These are phyloP conservation scores for Zoanthus sociatus DNA, from an alignment of 92 coral and sea anemone species.

Conservation along the genomic window DNA sequence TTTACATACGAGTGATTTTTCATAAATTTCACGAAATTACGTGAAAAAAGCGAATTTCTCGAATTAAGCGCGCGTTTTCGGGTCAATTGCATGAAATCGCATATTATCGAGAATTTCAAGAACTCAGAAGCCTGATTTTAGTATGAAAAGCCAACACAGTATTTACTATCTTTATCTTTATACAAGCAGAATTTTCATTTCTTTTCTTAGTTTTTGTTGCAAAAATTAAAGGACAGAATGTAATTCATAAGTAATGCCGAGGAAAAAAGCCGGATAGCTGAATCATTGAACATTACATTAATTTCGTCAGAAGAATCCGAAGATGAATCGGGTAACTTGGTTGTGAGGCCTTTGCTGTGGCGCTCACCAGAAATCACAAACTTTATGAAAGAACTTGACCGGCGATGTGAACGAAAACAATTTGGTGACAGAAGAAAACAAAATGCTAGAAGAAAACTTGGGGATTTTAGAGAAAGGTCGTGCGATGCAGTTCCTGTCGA, in stretches of 20 bases:
- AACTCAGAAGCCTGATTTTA: no score
- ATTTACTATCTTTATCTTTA: no score
- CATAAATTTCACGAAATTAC: no score
- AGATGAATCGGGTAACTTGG: background rate
- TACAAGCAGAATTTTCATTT: background rate
- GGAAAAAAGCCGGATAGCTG: background rate
- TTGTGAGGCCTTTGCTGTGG: background rate
- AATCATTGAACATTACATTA: background rate
- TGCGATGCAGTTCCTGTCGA: background rate
- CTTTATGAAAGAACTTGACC: background rate
- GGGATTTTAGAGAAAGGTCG: background rate
- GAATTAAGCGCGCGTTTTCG: no score
- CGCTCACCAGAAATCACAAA: background rate
- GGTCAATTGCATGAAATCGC: no score
- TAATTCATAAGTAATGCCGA: background rate
- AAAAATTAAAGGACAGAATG: background rate
- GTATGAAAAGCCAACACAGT: no score
- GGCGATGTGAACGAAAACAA: background rate
- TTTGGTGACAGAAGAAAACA: background rate
- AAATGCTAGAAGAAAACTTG: background rate
- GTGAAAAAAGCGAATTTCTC: no score
- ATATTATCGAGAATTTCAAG: no score
- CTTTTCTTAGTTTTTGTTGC: background rate
- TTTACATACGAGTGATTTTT: no score
- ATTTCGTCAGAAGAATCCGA: background rate